Evolutionary conservation across 2,797 vertebrate genomes (phyloP), one percentile per base, ranked within the genome.

Genomic region (Geotrypetes seraphini): DNA sequence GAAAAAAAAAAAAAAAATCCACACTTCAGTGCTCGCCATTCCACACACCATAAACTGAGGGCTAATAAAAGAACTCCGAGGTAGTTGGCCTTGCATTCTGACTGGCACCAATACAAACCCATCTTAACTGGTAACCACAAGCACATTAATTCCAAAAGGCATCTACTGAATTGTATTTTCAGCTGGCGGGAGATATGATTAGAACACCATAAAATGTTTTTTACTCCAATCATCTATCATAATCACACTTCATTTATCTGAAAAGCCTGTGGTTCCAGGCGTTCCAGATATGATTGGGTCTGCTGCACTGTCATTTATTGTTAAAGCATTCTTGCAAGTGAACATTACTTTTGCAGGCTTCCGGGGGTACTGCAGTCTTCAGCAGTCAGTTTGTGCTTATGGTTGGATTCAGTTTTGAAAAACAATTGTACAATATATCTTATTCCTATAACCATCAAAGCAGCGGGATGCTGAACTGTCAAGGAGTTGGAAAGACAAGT

Each of bases 131-230:
- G 10, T 43, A 39, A 37, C 31, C 9, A 14, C 3, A 3, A 30
- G 10, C 16, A 18, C 11, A 19, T 33, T 37, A 19, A 28, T 13
- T 22, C 10, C 36, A 36, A 28, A n/a, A 35, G 32, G 34, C 30
- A 30, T 25, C 42, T 36, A 49, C 2, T 36, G 25, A 9, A 28
- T 39, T 50, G n/a, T n/a, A n/a, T 46, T 33, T 27, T 30, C 43
- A 25, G 41, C 15, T 44, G 18, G 22, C n/a, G 33, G 6, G 39
- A 26, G 21, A 4, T 31, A 21, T 21, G 39, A 34, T 19, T 39
- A 35, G 30, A 46, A 34, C 6, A 36, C 35, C 31, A 31, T 18
- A 39, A 45, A 45, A 10, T 26, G 14, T 26, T 41, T 17, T n/a
- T 12, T 43, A 29, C 27, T 36, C 47, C 1, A 0, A 28, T 36